A percentile compares a stretch with the other conserved stretches of the same genome.
Conservation (phyloP, 2,113 vertebrate species). For the Sceloporus tristichus region DNA sequence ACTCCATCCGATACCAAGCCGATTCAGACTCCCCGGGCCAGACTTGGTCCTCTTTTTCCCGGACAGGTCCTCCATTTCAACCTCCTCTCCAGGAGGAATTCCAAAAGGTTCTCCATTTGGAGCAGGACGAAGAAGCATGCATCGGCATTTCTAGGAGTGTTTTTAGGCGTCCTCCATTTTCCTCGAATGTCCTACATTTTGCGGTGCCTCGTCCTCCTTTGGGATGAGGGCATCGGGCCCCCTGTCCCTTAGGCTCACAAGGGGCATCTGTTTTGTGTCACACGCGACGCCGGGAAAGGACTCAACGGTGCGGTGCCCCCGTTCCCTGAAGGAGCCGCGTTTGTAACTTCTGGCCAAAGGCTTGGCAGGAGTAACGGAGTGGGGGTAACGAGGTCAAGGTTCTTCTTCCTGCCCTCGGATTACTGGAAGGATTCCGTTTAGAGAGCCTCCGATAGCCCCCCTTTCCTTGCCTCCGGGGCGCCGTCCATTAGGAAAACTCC, state of each 20-base stretch:
- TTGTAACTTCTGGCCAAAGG: slow-evolving; percentile 61
- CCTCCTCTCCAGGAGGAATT: too few species aligned
- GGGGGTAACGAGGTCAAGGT: slow-evolving; percentile 52
- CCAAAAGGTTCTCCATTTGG: too few species aligned
- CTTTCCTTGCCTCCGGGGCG: slow-evolving; percentile 45
- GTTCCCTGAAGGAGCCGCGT: slow-evolving; percentile 70
- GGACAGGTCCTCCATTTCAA: slow-evolving; percentile 18
- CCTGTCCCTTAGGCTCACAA: too few species aligned
- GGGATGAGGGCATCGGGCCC: too few species aligned
- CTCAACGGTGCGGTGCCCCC: slow-evolving; percentile 70
- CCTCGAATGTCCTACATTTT: too few species aligned
- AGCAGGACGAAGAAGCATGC: too few species aligned
- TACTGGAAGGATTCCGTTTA: slow-evolving; percentile 62
- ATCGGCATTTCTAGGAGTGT: too few species aligned
- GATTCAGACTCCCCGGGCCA: slow-evolving; percentile 57
- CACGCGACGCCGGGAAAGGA: slow-evolving; percentile 69
- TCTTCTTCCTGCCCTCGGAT: slow-evolving; percentile 53
- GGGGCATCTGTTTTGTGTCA: slow-evolving; percentile 74
- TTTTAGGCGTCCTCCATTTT: too few species aligned
- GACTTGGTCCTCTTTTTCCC: neutral
- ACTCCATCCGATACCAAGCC: slow-evolving; percentile 13
- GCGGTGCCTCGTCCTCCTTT: too few species aligned
- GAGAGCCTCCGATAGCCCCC: neutral
- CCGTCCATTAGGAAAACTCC: slow-evolving; percentile 45
- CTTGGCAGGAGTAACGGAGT: neutral